Evolutionary conservation across 2,113 vertebrate genomes (phyloP).

Genomic region (Pangasianodon hypophthalmus): DNA sequence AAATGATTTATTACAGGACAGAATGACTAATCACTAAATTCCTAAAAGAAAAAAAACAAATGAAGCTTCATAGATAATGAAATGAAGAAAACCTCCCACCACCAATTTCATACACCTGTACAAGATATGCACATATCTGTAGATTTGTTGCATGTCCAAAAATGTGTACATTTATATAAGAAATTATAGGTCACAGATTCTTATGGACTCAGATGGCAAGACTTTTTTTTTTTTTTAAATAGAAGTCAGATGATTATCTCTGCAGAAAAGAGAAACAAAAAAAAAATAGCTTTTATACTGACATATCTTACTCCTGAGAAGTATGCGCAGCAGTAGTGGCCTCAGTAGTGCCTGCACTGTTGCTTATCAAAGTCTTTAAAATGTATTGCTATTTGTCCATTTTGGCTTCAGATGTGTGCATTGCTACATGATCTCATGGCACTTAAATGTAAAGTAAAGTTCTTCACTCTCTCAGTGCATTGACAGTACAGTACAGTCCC

Average conservation of each 20-base stretch:
- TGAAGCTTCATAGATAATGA: neutral
- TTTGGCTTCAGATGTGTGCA: neutral
- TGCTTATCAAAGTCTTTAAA: neutral
- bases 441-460: neutral
- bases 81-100: neutral
- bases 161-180: neutral
- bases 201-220: neutral
- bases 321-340: neutral
- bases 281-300: neutral
- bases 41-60: neutral
- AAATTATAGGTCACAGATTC: neutral
- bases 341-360: neutral
- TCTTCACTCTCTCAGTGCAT: slow-evolving; percentile 13
- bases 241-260: neutral
- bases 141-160: neutral
- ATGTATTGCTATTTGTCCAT: neutral
- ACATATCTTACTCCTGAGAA: neutral
- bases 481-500: slow-evolving; percentile 5
- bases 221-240: neutral
- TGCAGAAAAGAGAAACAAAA: neutral
- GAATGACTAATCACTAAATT: neutral
- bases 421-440: neutral
- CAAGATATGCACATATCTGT: neutral
- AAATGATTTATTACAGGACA: neutral
- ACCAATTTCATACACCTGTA: neutral